Percentiles rank a stretch among this genome's conserved stretches.
Evolutionary conservation across 2,888 invertebrate species (phyloP).

Genomic region (Philereme transversata): DNA sequence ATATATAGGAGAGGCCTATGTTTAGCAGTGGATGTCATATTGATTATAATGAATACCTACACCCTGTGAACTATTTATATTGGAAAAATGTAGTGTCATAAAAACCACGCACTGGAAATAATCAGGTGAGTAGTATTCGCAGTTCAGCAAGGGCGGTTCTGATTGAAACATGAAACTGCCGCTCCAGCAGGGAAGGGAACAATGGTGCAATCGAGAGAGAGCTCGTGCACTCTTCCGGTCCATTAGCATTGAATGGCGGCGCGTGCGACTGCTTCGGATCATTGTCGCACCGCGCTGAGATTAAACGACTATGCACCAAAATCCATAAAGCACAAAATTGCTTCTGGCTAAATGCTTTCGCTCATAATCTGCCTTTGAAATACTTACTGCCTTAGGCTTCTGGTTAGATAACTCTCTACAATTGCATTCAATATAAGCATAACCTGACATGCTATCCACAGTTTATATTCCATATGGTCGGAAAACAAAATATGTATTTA

Average conservation of each 20-base stretch:
- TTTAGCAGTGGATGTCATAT: too few relatives aligned
- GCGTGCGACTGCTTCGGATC: conserved; percentile 70
- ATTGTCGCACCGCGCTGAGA: conserved; percentile 61
- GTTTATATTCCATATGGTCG: too few relatives aligned
- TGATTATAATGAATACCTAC: too few relatives aligned
- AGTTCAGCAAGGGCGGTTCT: conserved; percentile 19
- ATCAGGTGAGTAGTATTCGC: background rate
- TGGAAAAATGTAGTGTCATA: too few relatives aligned
- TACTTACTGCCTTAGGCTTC: background rate
- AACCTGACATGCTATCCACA: too few relatives aligned
- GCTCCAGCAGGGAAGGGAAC: conserved; percentile 54
- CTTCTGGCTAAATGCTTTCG: too few relatives aligned
- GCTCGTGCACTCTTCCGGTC: conserved; percentile 74
- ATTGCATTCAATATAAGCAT: too few relatives aligned
- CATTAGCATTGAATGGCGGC: conserved; percentile 81
- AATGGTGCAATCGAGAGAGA: conserved; percentile 72
- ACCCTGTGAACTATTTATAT: too few relatives aligned
- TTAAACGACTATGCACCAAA: conserved; percentile 1
- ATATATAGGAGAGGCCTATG: too few relatives aligned
- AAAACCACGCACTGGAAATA: too few relatives aligned
- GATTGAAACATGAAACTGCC: conserved; percentile 55
- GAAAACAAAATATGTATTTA: too few relatives aligned
- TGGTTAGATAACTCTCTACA: conserved; percentile 1
- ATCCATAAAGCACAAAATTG: conserved; percentile 4
- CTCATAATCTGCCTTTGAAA: too few relatives aligned